Base-by-base conservation (phyloP, 30 jellyfish, hydroid and myxozoan genomes). In the Phacellophora camtschatica region DNA sequence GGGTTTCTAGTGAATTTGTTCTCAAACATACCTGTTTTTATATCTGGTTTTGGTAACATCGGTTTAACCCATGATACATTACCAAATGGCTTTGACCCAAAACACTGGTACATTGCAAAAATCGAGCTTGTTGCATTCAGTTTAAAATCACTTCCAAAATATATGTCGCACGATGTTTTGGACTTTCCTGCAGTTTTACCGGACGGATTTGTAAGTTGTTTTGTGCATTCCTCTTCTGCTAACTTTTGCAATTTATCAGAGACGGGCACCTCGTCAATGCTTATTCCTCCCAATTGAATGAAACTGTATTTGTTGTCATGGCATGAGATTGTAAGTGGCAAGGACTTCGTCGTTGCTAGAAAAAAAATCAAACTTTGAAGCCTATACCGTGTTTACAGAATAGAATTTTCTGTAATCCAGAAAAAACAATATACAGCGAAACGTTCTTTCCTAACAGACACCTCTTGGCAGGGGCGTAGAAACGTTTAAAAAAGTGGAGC, bases 201-300 rank as follows among this genome's bases (percentile, higher is more conserved):
- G 56, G 33, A 24, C 50, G 5, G 78, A 25, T 64, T 64, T 5
- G 58, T 19, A 3, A 34, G 4, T 30, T 64, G 78, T 8, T 64
- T 34, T 5, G 50, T 64, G 78, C 78, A 64, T 36, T 64, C 78
- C 4, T 64, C 33, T 18, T 64, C 25, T 7, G 78, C 78, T 19
- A 18, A 6, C 19, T 5, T 6, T 9, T 27, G 58, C 58, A 12
- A 15, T 18, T 27, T 35, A 10, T 24, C 25, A 16, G 55, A 20
- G 4, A 64, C 4, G 3, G 78, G 78, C 5, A 12, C 28, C 6
- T 32, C 57, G 28, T 64, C 57, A 3, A 64, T 16, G 13, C 58
- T 64, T 2, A 64, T 27, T 16, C 78, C 78, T 5, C 78, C 78
- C 9, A 36, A 24, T 64, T 64, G 58, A 25, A 64, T 64, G 62